Base-by-base conservation (phyloP, 2,888 invertebrate genomes). In the Pogonocherus hispidulus region DNA sequence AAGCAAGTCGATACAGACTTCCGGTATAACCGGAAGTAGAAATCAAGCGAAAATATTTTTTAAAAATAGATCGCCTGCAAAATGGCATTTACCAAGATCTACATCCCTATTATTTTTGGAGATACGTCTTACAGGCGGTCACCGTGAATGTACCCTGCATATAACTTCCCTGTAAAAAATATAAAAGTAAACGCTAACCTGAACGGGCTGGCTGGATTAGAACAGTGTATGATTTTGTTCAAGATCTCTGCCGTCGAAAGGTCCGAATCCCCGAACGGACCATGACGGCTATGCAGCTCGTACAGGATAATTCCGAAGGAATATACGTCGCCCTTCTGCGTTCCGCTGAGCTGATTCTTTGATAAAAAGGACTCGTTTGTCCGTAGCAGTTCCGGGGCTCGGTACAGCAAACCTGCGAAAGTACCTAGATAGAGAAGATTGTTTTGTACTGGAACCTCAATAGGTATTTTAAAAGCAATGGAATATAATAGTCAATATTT, bases 221-320 rank as follows among this genome's bases (percentile, higher is more conserved):
- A 85, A 0, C 87, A 86, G 32, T 86, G 84, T 52, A 91, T 90
- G 51, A 93, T 83, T 70, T 87, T 88, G 59, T 90, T 88, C 52
- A 93, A 83, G 69, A 92, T 88, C 73, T 94, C 93, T 73, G 92
- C 89, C 0, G 91, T 88, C 0, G 91, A 89, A 1, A 93, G 87
- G 74, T 78, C 91, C 11, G 88, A 88, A 55, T 91, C 89, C 0
- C 95, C 95, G 81, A 93, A 97, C 0, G 97, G 96, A 0, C 97
- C 97, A 69, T 91, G 90, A 0, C 97, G 87, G 11, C 94, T 92
- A 82, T 96, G 93, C 75, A 97, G 89, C 86, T 97, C 97, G 83
- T 95, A 96, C 51, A 98, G 87, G 56, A 97, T 91, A 55, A 97
- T 92, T 0, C 92, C 94, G 83, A 98, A 97, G 0, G 95, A 94